These are phyloP conservation scores for Tipula vernalis DNA, from an alignment of 2,888 invertebrate genomes.

Conservation along the genomic window DNA sequence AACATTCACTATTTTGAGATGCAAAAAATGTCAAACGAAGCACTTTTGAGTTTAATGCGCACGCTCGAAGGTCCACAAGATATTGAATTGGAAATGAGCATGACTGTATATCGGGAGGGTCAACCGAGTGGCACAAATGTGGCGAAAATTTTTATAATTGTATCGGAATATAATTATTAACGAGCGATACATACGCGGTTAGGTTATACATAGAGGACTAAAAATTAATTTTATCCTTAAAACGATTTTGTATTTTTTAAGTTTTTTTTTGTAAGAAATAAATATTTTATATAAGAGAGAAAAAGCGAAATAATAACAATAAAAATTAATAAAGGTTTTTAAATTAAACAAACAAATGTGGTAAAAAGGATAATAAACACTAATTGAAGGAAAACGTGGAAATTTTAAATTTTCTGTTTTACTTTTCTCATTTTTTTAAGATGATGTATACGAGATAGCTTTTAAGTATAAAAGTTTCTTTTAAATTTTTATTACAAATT, in stretches of 20 bases:
- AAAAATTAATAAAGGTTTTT: not conserved
- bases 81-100: conserved; percentile 72
- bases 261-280: not conserved
- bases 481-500: not conserved
- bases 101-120: conserved; percentile 66
- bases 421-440: not conserved
- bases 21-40: conserved; percentile 48
- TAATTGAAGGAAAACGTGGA: conserved; percentile 4
- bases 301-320: not conserved
- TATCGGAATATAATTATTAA: conserved; percentile 72
- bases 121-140: conserved; percentile 70
- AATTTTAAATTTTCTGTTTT: not conserved
- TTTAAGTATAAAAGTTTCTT: not conserved
- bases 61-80: conserved; percentile 81
- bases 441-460: not conserved
- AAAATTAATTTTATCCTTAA: not conserved
- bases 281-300: not conserved
- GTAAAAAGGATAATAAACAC: not conserved
- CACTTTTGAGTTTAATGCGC: conserved; percentile 59
- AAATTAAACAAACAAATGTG: not conserved
- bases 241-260: not conserved
- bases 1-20: conserved; percentile 45
- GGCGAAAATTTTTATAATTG: conserved; percentile 73
- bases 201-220: no score
- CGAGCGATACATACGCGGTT: not conserved